Evolutionary conservation across 2,888 invertebrate species (phyloP).

Genomic region (Drosophila imparisetae): DNA sequence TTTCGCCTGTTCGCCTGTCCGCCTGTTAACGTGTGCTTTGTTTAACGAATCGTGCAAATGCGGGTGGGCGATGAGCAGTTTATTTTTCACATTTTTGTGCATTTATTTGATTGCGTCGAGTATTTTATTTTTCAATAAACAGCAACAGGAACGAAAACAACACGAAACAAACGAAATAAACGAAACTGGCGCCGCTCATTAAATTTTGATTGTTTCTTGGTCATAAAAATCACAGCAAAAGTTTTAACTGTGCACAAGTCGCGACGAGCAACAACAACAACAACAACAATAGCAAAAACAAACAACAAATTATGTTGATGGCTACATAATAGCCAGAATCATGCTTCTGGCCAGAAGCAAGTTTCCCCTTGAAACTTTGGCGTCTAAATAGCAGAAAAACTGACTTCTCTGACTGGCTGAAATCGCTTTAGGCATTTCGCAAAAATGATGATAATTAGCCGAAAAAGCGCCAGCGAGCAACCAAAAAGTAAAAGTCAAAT

Average conservation of each 20-base stretch:
- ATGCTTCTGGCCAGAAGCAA: constrained; percentile 30
- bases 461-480: constrained; percentile 47
- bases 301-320: constrained; percentile 81
- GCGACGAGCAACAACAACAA: constrained; percentile 35
- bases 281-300: constrained; percentile 17
- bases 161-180: constrained; percentile 7
- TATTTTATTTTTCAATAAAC: constrained; percentile 77
- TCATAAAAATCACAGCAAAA: constrained; percentile 77
- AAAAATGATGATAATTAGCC: constrained; percentile 83
- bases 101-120: constrained; percentile 73
- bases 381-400: constrained; percentile 61
- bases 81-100: constrained; percentile 69
- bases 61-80: constrained; percentile 77
- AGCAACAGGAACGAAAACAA: constrained; percentile 23
- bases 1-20: constrained; percentile 6
- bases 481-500: constrained; percentile 72
- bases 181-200: constrained; percentile 75
- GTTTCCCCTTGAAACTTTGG: constrained; percentile 53
- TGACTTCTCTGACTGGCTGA: constrained; percentile 29
- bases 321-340: constrained; percentile 69
- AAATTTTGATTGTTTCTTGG: constrained; percentile 77
- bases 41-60: constrained; percentile 85
- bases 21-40: constrained; percentile 83
- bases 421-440: constrained; percentile 76
- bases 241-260: constrained; percentile 61